phyloP scores from a whole-genome alignment of 2,797 vertebrate genomes.

The Hybognathus amarus region DNA sequence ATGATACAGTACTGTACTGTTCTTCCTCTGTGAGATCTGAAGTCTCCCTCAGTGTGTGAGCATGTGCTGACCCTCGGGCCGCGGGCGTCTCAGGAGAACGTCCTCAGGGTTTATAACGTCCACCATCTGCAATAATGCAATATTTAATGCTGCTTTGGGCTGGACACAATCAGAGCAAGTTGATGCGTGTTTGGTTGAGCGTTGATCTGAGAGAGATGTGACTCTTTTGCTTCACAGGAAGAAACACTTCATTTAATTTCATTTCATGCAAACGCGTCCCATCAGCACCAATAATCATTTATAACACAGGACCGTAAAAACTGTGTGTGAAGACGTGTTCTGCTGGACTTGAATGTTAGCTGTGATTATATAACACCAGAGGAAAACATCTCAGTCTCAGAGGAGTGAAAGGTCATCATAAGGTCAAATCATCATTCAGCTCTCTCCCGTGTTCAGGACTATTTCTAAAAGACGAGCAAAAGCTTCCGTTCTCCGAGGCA shows the following conservation, averaged over 20 bases:
- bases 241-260: not conserved
- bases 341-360: not conserved
- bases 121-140: slow-evolving; percentile 75
- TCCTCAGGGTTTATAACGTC: slow-evolving; percentile 64
- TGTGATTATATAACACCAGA: not conserved
- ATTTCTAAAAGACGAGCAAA: not conserved
- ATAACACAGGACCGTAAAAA: not conserved
- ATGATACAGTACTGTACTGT: too few species aligned
- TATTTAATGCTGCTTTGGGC: slow-evolving; percentile 74
- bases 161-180: slow-evolving; percentile 14
- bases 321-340: not conserved
- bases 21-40: too few species aligned
- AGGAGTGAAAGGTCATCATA: not conserved
- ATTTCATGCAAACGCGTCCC: not conserved
- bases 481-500: too few species aligned
- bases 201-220: not conserved
- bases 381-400: not conserved
- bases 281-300: not conserved
- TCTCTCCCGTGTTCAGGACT: not conserved
- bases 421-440: too few species aligned
- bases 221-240: not conserved
- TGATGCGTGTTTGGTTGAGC: not conserved
- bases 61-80: slow-evolving; percentile 33
- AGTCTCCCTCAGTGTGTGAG: too few species aligned
- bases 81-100: slow-evolving; percentile 55